Evolutionary conservation across 2,113 vertebrate species (phyloP).

Genomic region (Vulpes ferrilata): DNA sequence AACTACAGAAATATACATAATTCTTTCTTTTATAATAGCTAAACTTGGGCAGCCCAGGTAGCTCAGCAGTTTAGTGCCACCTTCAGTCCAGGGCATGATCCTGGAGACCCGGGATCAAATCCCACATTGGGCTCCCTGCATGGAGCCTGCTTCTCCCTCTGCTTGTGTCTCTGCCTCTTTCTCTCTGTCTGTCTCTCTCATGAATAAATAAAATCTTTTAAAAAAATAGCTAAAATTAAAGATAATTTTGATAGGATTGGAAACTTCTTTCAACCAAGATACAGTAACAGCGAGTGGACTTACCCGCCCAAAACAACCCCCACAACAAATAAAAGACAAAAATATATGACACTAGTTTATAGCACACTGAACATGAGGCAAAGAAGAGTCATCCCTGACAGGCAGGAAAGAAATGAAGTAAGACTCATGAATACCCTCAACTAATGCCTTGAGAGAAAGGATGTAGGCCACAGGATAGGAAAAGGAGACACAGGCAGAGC

Average conservation of each 20-base stretch:
- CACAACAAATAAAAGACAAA: background rate
- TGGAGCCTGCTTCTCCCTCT: too few relatives aligned
- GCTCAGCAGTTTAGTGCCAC: too few relatives aligned
- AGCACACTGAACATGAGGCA: background rate
- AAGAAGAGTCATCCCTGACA: background rate
- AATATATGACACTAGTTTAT: background rate
- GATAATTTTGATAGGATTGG: background rate
- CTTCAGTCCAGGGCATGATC: too few relatives aligned
- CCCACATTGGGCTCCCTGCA: too few relatives aligned
- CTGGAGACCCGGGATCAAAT: too few relatives aligned
- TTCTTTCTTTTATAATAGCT: background rate
- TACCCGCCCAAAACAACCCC: background rate
- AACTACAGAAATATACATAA: background rate
- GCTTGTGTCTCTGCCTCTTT: too few relatives aligned
- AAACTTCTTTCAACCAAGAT: background rate
- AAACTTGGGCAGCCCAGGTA: background rate
- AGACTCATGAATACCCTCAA: background rate
- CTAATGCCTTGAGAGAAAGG: background rate
- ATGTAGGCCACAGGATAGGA: background rate
- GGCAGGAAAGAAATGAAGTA: background rate
- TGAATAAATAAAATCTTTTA: too few relatives aligned
- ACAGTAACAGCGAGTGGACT: background rate
- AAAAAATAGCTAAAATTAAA: background rate
- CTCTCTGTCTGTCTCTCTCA: too few relatives aligned
- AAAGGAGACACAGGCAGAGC: background rate